Base-by-base conservation (phyloP, 2,888 invertebrate genomes). In the Amphipyra berbera region DNA sequence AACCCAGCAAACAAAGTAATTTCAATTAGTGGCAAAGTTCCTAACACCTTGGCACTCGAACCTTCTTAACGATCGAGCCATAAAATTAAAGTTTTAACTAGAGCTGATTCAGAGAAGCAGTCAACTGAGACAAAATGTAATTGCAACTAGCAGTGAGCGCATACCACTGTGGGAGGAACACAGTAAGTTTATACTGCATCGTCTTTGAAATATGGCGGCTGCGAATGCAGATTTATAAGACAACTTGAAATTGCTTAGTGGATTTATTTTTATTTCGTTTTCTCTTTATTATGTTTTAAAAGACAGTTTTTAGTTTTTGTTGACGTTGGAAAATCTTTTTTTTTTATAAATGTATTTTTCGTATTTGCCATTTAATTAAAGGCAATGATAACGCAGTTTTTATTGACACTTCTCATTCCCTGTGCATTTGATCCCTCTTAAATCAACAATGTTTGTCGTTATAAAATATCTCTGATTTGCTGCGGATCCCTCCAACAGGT, bases 1-100 rank as follows among this genome's bases (percentile, higher is more conserved):
- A 13, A 12, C 33, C 27, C 1, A 27, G 48, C 44, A 57, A 56
- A 62, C 61, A 71, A 75, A 62, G 76, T 70, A 70, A 75, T 71
- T 70, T 75, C 72, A 78, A 75, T 75, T 62, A 78, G 61, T 41
- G 46, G 57, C 30, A 30, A 78, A 75, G 57, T 62, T 70, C 27
- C 33, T 58, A 57, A 55, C 57, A 50, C 15, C 21, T 49, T 47
- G 49, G 2, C 57, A 55, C 64, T 70, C 57, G 58, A 67, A 72
- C 40, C 61, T 38, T 33, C 63, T 67, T 68, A 68, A 73, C 64
- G 68, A 58, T 46, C 56, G 40, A 65, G 49, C 46, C 77, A 73
- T 79, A 73, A 76, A 73, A 79, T 76, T 79, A 65, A 76, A 76
- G 77, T 73, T 76, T 65, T 68, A 76, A 79, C 77, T 63, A 33